Base-by-base conservation (phyloP, 2,113 vertebrate genomes). In the Caloenas nicobarica region DNA sequence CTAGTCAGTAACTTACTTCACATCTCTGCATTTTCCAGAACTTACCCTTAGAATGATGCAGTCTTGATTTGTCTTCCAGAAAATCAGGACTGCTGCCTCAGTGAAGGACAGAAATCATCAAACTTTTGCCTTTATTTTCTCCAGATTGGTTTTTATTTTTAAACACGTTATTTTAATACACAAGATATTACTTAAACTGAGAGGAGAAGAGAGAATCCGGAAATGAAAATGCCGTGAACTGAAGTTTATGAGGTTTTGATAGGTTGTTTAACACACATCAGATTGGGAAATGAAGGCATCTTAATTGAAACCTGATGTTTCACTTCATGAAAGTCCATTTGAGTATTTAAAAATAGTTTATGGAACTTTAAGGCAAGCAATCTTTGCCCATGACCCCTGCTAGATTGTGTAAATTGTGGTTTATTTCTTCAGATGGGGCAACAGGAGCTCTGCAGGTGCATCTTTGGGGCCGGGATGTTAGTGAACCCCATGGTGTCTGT, bases 261-360 rank as follows among this genome's bases (percentile, higher is more conserved):
- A 87, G 92, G 91, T 94, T 97, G 86, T 96, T 94, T 97, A 97
- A 92, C 96, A 95, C 93, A 97, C 92, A 89, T 95, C 79, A 91
- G 91, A 92, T 74, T 96, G 96, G 86, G 61, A 96, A 97, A 96
- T 90, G 94, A 95, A 95, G 96, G 91, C 92, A 92, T 87, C 83
- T 96, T 97, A 97, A 97, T 97, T 97, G 95, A 92, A 97, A 96
- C 95, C 97, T 96, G 91, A 90, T 97, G 97, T 96, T 96, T 94
- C 40, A 87, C 90, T 94, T 96, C 91, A 90, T 34, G 1, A 38
- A 94, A 85, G 56, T 73, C 46, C 24, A 33, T 90, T 81, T 95
- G 44, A 91, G 50, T 60, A 62, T 95, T 95, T 62, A 33, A 86
- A 86, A 92, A 60, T 94, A 91, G 80, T 96, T 97, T 96, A 94